phyloP scores from a whole-genome alignment of 2,888 invertebrate genomes.

The Polydrusus pterygomalis region DNA sequence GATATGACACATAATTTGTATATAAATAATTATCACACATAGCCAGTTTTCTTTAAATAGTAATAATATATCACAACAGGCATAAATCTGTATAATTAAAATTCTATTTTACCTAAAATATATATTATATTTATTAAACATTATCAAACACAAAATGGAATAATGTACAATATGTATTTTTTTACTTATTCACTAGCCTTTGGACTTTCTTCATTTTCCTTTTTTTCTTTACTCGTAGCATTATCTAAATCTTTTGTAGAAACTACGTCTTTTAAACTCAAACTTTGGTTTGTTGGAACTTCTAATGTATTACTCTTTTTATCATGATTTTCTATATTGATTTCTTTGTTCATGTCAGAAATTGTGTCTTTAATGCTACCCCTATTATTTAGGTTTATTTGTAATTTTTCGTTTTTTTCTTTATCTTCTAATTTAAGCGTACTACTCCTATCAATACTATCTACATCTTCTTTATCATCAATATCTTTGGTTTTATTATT shows the following conservation, averaged over 20 bases:
- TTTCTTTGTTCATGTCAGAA: neutral
- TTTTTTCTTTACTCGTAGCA: neutral
- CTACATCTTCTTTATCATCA: neutral
- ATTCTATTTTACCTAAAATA: slow-evolving; percentile 15
- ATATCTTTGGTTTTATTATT: slow-evolving; percentile 5
- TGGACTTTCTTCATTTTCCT: neutral
- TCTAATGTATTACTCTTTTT: neutral
- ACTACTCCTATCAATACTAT: slow-evolving; percentile 7
- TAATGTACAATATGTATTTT: slow-evolving; percentile 5
- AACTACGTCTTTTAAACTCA: neutral
- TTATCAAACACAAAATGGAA: slow-evolving; percentile 6
- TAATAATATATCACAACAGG: no score
- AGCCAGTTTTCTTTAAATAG: no score
- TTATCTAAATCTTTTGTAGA: neutral
- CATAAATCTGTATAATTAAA: no score
- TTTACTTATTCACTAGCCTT: slow-evolving; percentile 17
- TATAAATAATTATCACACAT: no score
- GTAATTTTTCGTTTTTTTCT: neutral
- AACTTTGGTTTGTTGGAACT: neutral
- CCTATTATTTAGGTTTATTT: neutral
- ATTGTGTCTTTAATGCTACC: neutral
- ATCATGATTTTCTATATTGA: neutral
- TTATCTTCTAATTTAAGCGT: slow-evolving; percentile 13
- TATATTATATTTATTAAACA: slow-evolving; percentile 4
- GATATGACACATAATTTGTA: no score